Base-by-base conservation (phyloP, 2,797 vertebrate species). In the Dromococcyx pavoninus region DNA sequence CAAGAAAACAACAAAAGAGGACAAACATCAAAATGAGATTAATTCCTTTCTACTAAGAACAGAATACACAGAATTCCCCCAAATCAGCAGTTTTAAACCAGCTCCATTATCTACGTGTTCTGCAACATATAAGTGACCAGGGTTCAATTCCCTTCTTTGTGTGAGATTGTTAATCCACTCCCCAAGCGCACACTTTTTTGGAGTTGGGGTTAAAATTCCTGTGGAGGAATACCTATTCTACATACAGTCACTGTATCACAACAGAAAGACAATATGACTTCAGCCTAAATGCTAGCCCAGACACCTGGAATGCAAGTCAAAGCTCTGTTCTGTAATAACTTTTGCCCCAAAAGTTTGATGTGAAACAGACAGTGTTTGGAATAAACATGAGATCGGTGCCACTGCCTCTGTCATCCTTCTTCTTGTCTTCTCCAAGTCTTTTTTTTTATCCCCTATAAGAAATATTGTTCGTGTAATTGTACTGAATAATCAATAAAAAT, bases 381-480 rank as follows among this genome's bases (percentile, higher is more conserved):
- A 61, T 19, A 58, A 72, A 62, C 25, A 24, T 3, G 35, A 84
- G 32, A 35, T 57, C 3, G 1, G n/a, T 56, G 48, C 17, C 48
- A 41, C 37, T 28, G 30, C 16, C 44, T 86, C 19, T 51, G 44
- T 44, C 27, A 67, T 43, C 33, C 25, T 35, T 74, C 19, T 25
- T 70, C 32, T 53, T 39, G 13, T 54, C n/a, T 18, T 86, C 39
- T 46, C 39, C 25, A 72, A 32, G 22, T 21, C 3, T 15, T 77
- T 66, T 50, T 7, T 66, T 50, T 7, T 10, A 14, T 2, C 0
- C 5, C 16, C 25, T 1, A 0, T 21, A 48, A 80, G 51, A 71
- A 87, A 27, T 14, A 24, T 3, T 58, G 61, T 25, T 85, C 67
- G 18, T 0, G 0, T 75, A 72, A 80, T 74, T 53, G 57, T 16